Evolutionary conservation across 1,140 invertebrate genomes (phyloP), one percentile per base, ranked within the genome.

Genomic region (Calephelis virginiensis): DNA sequence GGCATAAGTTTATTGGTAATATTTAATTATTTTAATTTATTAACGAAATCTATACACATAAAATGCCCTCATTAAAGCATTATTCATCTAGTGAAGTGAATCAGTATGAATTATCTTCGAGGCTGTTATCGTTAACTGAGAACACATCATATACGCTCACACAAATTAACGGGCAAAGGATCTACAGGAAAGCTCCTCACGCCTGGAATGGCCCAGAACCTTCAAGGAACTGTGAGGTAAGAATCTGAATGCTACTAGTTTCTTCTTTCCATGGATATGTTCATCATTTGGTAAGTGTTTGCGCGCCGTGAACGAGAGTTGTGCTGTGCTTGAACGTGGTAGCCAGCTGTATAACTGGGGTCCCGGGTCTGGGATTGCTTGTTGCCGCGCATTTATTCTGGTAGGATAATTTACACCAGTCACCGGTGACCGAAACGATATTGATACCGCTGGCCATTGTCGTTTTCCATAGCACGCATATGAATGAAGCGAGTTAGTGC

Each of bases 101-200:
- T 89, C 85, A 89, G 69, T 85, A 86, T 82, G 88, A 91, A 87
- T 88, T 91, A 78, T 88, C 85, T 62, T 81, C 88, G 67, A 86
- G 86, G 85, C 83, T 91, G 83, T 82, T 91, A 70, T 83, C 83
- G 14, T 72, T 91, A 74, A 89, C 86, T 49, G 89, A 91, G 81
- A 85, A 89, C 71, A 84, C 83, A 64, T 87, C 82, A 0, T 91
- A 91, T 77, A 91, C 86, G 49, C 77, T 91, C 60, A 89, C 89
- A 38, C 89, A 91, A 87, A 86, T 91, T 72, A 91, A 91, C 79
- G 89, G 89, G 14, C 89, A 91, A 74, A 83, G 89, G 68, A 91
- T 91, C 72, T 91, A 83, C 68, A 87, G 82, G 65, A 89, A 89
- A 68, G 86, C 86, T 61, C 82, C 86, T 56, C 85, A 89, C 75